Percentiles rank a stretch among this genome's conserved stretches.
These are phyloP conservation scores for Trigoniulus corallinus DNA, from an alignment of 1,140 invertebrate species.

Conservation along the genomic window DNA sequence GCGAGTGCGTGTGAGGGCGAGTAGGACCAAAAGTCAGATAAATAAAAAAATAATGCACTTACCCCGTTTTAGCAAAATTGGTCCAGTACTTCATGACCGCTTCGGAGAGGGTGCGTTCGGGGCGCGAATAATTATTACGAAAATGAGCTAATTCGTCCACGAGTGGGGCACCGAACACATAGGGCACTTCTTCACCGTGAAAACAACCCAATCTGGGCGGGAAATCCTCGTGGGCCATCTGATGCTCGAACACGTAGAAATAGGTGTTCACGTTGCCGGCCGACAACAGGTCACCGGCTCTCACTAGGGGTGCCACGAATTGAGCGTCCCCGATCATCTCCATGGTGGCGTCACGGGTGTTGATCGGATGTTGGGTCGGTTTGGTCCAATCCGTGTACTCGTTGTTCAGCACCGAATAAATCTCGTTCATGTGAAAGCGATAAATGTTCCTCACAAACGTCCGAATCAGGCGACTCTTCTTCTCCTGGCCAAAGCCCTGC, in stretches of 20 bases:
- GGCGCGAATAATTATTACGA: constrained; percentile 46
- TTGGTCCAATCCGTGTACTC: constrained; percentile 87
- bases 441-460: constrained; percentile 78
- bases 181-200: constrained; percentile 78
- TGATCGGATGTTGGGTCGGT: constrained; percentile 49
- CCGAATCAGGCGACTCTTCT: constrained; percentile 62
- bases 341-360: constrained; percentile 52
- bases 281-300: constrained; percentile 58
- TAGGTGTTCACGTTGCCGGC: constrained; percentile 55
- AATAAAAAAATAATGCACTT: constrained; percentile 13
- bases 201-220: constrained; percentile 53
- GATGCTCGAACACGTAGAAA: constrained; percentile 75
- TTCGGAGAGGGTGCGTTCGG: constrained; percentile 60
- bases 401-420: constrained; percentile 74
- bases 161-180: constrained; percentile 76
- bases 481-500: constrained; percentile 66
- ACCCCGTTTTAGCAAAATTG: constrained; percentile 75
- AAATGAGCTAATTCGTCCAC: constrained; percentile 51
- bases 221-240: constrained; percentile 50
- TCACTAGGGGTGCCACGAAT: constrained; percentile 61
- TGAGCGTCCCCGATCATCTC: constrained; percentile 67
- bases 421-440: constrained; percentile 75
- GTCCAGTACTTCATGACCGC: constrained; percentile 71
- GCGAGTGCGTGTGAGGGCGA: too few species aligned
- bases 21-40: neutral